Conservation (phyloP, 2,888 invertebrate genomes). For the Unio delphinus region DNA sequence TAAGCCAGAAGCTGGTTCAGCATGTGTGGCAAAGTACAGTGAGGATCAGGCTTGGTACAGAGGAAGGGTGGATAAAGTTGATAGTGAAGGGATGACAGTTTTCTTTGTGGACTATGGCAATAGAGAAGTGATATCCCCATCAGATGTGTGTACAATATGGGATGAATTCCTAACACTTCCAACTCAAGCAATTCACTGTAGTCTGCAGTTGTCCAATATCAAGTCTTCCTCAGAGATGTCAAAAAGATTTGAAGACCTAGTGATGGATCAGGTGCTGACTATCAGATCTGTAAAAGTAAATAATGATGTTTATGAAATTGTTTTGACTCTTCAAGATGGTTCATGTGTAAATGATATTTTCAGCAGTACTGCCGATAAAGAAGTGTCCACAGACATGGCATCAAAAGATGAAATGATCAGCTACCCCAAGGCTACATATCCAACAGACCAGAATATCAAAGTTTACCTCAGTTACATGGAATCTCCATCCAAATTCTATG, state of each 20-base stretch:
- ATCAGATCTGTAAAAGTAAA: conserved; percentile 15
- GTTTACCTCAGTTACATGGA: conserved; percentile 50
- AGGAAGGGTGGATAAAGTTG: conserved; percentile 42
- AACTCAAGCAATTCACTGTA: conserved; percentile 57
- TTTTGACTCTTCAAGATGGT: conserved; percentile 18
- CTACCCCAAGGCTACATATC: conserved; percentile 6
- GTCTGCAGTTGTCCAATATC: conserved; percentile 22
- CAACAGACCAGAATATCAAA: conserved; percentile 6
- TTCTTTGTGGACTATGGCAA: conserved; percentile 69
- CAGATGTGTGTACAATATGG: conserved; percentile 44
- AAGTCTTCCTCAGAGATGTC: conserved; percentile 25
- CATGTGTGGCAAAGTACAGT: conserved; percentile 56
- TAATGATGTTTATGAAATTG: conserved; percentile 17
- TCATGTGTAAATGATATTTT: conserved; percentile 10
- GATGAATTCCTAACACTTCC: conserved; percentile 44
- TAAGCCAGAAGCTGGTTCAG: conserved; percentile 25
- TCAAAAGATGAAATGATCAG: background rate
- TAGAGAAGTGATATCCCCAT: conserved; percentile 37
- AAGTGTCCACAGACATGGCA: too few species aligned
- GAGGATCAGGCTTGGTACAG: conserved; percentile 65
- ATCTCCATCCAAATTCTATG: conserved; percentile 53
- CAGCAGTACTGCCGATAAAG: too few species aligned
- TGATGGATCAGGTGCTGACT: conserved; percentile 26
- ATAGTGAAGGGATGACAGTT: conserved; percentile 46
- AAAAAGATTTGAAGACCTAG: conserved; percentile 29